A percentile compares a stretch with the other conserved stretches of the same genome.
phyloP scores from a whole-genome alignment of 2,113 vertebrate species.

The Periophthalmodon schlosseri region DNA sequence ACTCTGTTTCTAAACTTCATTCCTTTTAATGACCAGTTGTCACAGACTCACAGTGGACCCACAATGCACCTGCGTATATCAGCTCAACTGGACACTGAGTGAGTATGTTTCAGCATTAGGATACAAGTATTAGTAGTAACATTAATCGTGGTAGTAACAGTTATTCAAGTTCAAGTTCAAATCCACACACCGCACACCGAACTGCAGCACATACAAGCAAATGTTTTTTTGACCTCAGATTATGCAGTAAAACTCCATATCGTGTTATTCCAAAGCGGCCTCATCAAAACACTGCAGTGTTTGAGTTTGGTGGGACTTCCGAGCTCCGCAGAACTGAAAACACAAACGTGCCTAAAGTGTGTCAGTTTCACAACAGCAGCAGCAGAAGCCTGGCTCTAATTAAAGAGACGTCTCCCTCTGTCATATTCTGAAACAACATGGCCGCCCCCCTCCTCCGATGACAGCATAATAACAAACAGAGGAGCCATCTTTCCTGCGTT shows the following conservation, averaged over 20 bases:
- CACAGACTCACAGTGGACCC: no score
- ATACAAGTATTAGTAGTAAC: no score
- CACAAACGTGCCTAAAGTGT: not conserved
- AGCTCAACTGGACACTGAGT: no score
- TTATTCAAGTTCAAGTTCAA: no score
- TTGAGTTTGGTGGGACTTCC: not conserved
- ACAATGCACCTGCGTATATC: no score
- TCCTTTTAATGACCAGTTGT: no score
- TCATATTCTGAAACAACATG: constrained; percentile 34
- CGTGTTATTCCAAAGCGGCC: not conserved
- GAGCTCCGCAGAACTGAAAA: constrained; percentile 8
- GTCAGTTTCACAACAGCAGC: constrained; percentile 25
- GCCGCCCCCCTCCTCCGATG: constrained; percentile 15
- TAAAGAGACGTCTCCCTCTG: constrained; percentile 32
- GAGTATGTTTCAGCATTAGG: no score
- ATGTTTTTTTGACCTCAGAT: not conserved
- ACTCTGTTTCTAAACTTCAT: no score
- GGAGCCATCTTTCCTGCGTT: not conserved
- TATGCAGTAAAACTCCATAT: not conserved
- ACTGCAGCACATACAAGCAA: not conserved
- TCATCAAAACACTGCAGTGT: not conserved
- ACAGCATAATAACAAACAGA: constrained; percentile 50
- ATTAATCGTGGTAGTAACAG: no score
- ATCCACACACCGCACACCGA: no score
- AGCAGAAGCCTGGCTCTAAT: constrained; percentile 50